phyloP scores from a whole-genome alignment of 1,140 invertebrate genomes.

The Oncopeltus fasciatus region DNA sequence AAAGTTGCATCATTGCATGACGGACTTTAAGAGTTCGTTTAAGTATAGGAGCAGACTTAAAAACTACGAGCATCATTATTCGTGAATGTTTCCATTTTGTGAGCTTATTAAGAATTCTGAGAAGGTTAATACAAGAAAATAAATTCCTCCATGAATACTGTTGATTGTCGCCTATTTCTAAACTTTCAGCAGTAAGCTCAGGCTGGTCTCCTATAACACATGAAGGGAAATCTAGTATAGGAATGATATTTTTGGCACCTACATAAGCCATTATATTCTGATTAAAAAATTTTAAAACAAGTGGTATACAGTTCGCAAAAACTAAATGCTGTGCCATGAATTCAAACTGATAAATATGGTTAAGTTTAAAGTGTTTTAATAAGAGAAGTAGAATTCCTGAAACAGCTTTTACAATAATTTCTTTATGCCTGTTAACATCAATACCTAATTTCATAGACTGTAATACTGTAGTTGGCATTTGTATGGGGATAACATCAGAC shows the following conservation, averaged over 20 bases:
- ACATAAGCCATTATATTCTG: slow-evolving; percentile 95
- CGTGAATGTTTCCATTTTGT: slow-evolving; percentile 99
- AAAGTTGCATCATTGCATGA: slow-evolving; percentile 96
- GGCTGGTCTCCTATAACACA: slow-evolving; percentile 93
- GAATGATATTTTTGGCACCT: slow-evolving; percentile 86
- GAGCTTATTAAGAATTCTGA: slow-evolving; percentile 93
- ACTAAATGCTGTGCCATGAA: slow-evolving; percentile 98
- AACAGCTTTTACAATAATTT: slow-evolving; percentile 96
- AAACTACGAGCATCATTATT: slow-evolving; percentile 99
- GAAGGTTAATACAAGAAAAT: slow-evolving; percentile 93
- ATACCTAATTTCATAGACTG: slow-evolving; percentile 93
- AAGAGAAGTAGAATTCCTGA: slow-evolving; percentile 85
- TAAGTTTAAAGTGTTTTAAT: slow-evolving; percentile 97
- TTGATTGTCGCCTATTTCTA: slow-evolving; percentile 77
- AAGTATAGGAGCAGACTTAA: slow-evolving; percentile 96
- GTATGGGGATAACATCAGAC: slow-evolving; percentile 89
- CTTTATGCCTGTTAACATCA: slow-evolving; percentile 96
- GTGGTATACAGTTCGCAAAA: slow-evolving; percentile 97
- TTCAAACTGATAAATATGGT: slow-evolving; percentile 98
- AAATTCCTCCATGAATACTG: slow-evolving; percentile 94
- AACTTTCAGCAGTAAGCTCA: slow-evolving; percentile 81
- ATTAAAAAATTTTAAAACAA: slow-evolving; percentile 98
- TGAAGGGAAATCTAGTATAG: slow-evolving; percentile 86
- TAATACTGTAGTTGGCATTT: slow-evolving; percentile 93
- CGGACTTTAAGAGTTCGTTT: slow-evolving; percentile 90